Percentiles rank a stretch among this genome's conserved stretches.
These are phyloP conservation scores for Taenaris catops DNA, from an alignment of 2,888 invertebrate genomes.

Conservation along the genomic window DNA sequence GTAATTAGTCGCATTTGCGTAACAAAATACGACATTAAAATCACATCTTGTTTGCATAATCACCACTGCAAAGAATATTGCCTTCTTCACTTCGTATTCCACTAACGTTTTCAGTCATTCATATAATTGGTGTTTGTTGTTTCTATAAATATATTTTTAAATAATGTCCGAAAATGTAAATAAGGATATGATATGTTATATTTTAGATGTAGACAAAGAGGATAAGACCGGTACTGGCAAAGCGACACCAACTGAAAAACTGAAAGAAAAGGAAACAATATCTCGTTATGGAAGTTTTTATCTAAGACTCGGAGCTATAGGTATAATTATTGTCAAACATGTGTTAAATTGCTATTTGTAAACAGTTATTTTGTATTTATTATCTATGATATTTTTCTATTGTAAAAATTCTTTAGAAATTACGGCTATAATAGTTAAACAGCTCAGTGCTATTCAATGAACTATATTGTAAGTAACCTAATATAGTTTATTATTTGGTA, in stretches of 20 bases:
- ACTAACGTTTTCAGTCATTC: slow-evolving; percentile 55
- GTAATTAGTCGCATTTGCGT: slow-evolving; percentile 71
- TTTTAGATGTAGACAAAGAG: slow-evolving; percentile 54
- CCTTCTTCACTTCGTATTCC: slow-evolving; percentile 65
- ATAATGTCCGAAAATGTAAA: slow-evolving; percentile 11
- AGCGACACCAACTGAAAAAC: slow-evolving; percentile 48
- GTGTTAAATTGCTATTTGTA: no score
- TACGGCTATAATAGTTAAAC: no score
- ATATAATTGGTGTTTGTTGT: slow-evolving; percentile 44
- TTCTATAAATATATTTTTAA: slow-evolving; percentile 31
- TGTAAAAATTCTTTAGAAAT: no score
- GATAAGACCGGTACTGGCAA: slow-evolving; percentile 54
- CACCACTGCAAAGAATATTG: slow-evolving; percentile 61
- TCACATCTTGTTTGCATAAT: slow-evolving; percentile 77
- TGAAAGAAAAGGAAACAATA: slow-evolving; percentile 57
- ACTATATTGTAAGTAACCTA: no score
- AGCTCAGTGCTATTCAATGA: no score
- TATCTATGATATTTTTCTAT: no score
- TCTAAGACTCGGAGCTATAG: slow-evolving; percentile 90
- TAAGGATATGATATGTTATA: slow-evolving; percentile 1
- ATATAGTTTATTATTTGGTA: no score
- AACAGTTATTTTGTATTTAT: no score
- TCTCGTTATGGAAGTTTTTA: slow-evolving; percentile 91
- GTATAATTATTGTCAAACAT: no score
- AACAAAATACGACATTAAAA: slow-evolving; percentile 77